Base-by-base conservation (phyloP, 2,113 vertebrate genomes). In the Tragelaphus scriptus region DNA sequence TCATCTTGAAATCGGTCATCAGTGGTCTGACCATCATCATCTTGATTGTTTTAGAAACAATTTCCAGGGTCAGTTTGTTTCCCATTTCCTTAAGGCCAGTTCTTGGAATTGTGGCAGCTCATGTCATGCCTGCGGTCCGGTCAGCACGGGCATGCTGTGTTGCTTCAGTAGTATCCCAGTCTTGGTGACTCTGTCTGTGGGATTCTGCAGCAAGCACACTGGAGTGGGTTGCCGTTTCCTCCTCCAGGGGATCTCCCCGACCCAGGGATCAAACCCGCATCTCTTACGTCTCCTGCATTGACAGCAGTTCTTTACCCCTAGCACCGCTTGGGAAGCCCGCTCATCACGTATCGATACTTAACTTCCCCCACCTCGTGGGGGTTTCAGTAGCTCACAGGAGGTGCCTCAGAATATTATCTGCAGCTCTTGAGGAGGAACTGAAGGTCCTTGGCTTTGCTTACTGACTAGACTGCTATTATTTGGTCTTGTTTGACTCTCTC, bases 261-360 rank as follows among this genome's bases (percentile, higher is more conserved):
- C 71, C 71, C 40, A 14, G 71, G 3, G 40, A 26, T 15, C 71
- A 2, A 44, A 23, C n/a, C 68, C 6, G n/a, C 68, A 6, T 26
- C 71, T 77, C 36, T 7, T 44, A 26, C 6, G 1, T 77, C 71
- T 26, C 23, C 71, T 77, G 71, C 71, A 0, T 1, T 13, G 36
- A 7, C 12, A 0, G 71, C 7, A 25, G 36, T 4, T 14, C 36
- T 77, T 25, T 14, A 44, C 36, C 68, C 23, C n/a, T 0, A 23
- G 68, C 19, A 2, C 19, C 68, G 1, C 68, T 6, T 23, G n/a
- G 71, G 71, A 77, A 77, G 23, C 36, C 23, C 11, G 0, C 3
- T 25, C 21, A 1, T 77, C 36, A 2, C 2, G 71, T 26, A 14
- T 26, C 40, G 7, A 26, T 25, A 44, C 21, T 21, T 11, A 11